phyloP scores from a whole-genome alignment of 2,113 vertebrate genomes.

The Reinhardtius hippoglossoides region DNA sequence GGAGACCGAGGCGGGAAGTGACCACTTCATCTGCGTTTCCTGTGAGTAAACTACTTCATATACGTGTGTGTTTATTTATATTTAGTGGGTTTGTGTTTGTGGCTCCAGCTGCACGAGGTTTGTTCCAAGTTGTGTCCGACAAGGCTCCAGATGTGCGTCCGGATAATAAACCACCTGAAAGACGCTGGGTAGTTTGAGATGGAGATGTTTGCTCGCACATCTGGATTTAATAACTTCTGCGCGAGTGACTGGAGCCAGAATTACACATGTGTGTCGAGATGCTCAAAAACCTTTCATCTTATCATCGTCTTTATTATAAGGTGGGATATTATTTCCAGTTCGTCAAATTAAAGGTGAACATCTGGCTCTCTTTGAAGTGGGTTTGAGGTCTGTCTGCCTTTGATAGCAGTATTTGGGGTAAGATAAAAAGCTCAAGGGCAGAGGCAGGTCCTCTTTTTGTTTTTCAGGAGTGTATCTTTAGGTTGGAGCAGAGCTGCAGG shows the following conservation, averaged over 20 bases:
- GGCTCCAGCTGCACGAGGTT: not conserved
- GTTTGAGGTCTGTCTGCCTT: slow-evolving; percentile 32
- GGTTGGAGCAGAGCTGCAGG: slow-evolving; percentile 46
- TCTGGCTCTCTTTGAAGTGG: slow-evolving; percentile 22
- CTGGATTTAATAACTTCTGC: no score
- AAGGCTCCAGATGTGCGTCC: no score
- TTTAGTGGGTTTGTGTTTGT: not conserved
- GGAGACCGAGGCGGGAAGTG: not conserved
- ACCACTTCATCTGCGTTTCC: slow-evolving; percentile 19
- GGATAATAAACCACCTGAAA: no score
- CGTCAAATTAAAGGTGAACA: not conserved
- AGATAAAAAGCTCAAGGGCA: slow-evolving; percentile 12
- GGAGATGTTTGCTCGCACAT: no score
- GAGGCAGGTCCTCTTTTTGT: slow-evolving; percentile 19
- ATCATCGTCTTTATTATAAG: not conserved
- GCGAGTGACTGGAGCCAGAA: no score
- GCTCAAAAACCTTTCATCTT: not conserved
- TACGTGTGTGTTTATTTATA: not conserved
- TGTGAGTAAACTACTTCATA: slow-evolving; percentile 46
- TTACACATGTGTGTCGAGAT: not conserved
- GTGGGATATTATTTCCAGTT: not conserved
- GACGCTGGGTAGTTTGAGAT: no score
- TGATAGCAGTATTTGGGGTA: not conserved
- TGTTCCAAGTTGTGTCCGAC: no score
- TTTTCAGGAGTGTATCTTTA: slow-evolving; percentile 31